Conservation (phyloP, 1,140 invertebrate species). For the Cherax quadricarinatus region DNA sequence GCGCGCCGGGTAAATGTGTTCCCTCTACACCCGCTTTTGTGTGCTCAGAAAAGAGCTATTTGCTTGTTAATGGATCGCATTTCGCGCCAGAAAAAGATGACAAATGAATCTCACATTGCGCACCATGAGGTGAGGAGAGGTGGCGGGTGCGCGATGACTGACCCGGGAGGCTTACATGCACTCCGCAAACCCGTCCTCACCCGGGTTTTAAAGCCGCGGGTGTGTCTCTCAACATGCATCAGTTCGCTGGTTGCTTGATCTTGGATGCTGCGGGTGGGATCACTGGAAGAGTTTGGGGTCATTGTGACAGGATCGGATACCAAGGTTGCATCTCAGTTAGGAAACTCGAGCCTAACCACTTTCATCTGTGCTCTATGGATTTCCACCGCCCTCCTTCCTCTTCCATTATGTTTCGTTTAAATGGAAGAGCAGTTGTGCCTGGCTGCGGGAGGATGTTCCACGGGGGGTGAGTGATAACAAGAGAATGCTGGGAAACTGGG, state of each 20-base stretch:
- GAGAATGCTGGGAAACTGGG: conserved; percentile 66
- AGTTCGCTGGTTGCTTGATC: background rate
- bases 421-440: background rate
- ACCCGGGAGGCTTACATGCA: background rate
- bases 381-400: conserved; percentile 4
- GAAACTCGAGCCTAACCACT: conserved; percentile 60
- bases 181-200: background rate
- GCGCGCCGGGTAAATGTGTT: conserved; percentile 69
- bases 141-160: conserved; percentile 44
- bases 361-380: conserved; percentile 29
- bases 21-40: conserved; percentile 68
- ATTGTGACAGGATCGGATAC: conserved; percentile 34
- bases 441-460: background rate
- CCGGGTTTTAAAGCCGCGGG: background rate
- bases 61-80: conserved; percentile 74
- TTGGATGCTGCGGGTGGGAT: background rate
- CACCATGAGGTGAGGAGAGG: conserved; percentile 59
- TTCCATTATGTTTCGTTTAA: conserved; percentile 46
- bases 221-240: background rate
- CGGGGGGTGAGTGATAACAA: conserved; percentile 57
- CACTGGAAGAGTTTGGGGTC: background rate
- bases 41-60: conserved; percentile 74
- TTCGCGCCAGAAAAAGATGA: conserved; percentile 73
- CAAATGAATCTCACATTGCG: conserved; percentile 71
- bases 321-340: conserved; percentile 68